These are phyloP conservation scores for Plotosus lineatus DNA, from an alignment of 2,113 vertebrate species.

Conservation along the genomic window DNA sequence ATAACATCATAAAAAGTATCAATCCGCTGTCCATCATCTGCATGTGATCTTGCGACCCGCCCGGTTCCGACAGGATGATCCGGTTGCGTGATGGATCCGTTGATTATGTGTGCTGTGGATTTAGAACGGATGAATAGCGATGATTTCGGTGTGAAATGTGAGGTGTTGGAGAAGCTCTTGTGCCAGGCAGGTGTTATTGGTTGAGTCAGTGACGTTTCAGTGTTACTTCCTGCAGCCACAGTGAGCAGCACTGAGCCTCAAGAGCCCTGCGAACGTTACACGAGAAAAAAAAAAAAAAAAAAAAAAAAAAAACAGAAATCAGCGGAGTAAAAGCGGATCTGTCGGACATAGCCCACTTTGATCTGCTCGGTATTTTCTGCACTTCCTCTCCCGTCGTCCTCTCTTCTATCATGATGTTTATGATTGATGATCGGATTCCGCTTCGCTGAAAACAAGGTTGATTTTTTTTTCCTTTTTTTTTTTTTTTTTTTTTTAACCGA, in stretches of 20 bases:
- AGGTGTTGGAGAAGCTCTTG: background rate
- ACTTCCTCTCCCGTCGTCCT: slow-evolving; percentile 39
- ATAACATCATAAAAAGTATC: background rate
- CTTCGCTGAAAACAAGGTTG: slow-evolving; percentile 38
- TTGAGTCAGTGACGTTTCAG: background rate
- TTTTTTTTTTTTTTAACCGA: slow-evolving; percentile 22
- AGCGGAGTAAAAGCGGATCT: slow-evolving; percentile 56
- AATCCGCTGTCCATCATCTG: background rate
- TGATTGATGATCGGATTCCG: slow-evolving; percentile 19
- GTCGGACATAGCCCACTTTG: slow-evolving; percentile 67
- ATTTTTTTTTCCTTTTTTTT: slow-evolving; percentile 8
- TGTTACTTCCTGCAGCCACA: slow-evolving; percentile 72
- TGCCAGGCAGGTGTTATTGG: background rate
- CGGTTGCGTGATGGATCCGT: too few species aligned
- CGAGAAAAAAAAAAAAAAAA: slow-evolving; percentile 69
- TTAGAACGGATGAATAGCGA: too few species aligned
- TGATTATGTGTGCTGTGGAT: too few species aligned
- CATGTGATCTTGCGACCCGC: background rate
- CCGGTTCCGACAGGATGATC: too few species aligned
- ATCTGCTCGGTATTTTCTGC: slow-evolving; percentile 59
- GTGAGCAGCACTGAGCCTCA: slow-evolving; percentile 76
- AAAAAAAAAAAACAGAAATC: slow-evolving; percentile 65
- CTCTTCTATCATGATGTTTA: slow-evolving; percentile 52
- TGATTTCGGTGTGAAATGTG: too few species aligned
- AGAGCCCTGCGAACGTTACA: slow-evolving; percentile 16